Conservation (phyloP, 2,113 vertebrate species). For the Thryonomys swinderianus region DNA sequence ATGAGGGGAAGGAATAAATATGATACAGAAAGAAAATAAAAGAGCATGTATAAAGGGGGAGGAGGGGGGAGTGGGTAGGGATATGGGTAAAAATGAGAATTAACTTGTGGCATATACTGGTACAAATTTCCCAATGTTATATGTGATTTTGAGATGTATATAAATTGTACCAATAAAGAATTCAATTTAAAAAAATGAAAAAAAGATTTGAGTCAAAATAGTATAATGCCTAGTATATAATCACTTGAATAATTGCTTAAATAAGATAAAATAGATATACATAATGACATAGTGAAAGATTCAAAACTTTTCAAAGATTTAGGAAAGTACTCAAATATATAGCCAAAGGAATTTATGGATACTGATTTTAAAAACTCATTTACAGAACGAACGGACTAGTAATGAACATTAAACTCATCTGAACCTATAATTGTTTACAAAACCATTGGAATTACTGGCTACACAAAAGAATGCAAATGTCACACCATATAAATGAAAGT, state of each 20-base stretch:
- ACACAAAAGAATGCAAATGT: neutral
- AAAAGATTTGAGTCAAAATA: too few species aligned
- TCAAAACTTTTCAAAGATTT: neutral
- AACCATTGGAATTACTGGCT: neutral
- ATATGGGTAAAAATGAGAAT: too few species aligned
- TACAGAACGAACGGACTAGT: neutral
- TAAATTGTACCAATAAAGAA: too few species aligned
- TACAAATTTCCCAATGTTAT: too few species aligned
- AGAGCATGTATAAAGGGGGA: too few species aligned
- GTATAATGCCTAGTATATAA: neutral
- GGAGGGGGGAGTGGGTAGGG: too few species aligned
- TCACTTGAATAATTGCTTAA: neutral
- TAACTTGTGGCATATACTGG: too few species aligned
- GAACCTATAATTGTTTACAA: neutral
- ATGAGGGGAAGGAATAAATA: too few species aligned
- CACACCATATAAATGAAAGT: neutral
- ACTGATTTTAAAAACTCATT: neutral
- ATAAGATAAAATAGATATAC: neutral
- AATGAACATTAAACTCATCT: neutral
- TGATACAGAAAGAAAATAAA: too few species aligned
- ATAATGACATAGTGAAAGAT: neutral
- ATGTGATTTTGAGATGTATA: too few species aligned
- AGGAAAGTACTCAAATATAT: neutral
- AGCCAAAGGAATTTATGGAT: neutral
- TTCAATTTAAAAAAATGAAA: too few species aligned